These are phyloP conservation scores for Sebastes hopkinsi DNA, from an alignment of 2,797 vertebrate genomes.

Conservation along the genomic window DNA sequence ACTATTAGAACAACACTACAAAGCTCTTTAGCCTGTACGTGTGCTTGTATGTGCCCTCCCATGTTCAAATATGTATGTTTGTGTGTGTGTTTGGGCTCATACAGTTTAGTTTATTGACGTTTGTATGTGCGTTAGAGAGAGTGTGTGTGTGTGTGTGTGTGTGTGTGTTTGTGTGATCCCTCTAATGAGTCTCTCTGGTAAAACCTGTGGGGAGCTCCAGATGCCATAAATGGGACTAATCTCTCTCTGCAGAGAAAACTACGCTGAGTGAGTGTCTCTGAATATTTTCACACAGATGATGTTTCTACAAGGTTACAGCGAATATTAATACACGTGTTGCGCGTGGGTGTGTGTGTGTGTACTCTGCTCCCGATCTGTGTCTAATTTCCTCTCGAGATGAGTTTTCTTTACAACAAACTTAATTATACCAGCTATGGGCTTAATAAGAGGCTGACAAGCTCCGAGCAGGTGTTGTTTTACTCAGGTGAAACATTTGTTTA, in stretches of 20 bases:
- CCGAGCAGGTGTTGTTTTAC: conserved; percentile 1
- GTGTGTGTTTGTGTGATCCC: neutral
- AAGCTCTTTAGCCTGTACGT: neutral
- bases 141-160: neutral
- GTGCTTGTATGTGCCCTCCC: no score
- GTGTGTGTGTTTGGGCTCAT: neutral
- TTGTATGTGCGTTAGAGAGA: neutral
- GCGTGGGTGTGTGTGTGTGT: neutral
- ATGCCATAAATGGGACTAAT: conserved; percentile 38
- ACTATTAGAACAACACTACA: neutral
- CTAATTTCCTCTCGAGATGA: conserved; percentile 4
- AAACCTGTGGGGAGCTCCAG: conserved; percentile 27
- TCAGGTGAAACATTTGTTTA: conserved; percentile 2
- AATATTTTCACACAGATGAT: conserved; percentile 21
- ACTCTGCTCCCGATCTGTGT: neutral
- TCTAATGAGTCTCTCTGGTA: conserved; percentile 37
- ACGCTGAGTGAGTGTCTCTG: neutral
- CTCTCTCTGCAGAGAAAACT: conserved; percentile 31
- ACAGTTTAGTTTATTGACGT: neutral
- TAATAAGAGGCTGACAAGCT: neutral
- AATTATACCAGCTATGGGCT: conserved; percentile 13
- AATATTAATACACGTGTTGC: neutral
- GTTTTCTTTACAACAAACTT: neutral
- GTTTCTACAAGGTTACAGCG: conserved; percentile 8
- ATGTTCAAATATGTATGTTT: no score